These are phyloP conservation scores for Tachina lurida DNA, from an alignment of 2,888 invertebrate species.

Conservation along the genomic window DNA sequence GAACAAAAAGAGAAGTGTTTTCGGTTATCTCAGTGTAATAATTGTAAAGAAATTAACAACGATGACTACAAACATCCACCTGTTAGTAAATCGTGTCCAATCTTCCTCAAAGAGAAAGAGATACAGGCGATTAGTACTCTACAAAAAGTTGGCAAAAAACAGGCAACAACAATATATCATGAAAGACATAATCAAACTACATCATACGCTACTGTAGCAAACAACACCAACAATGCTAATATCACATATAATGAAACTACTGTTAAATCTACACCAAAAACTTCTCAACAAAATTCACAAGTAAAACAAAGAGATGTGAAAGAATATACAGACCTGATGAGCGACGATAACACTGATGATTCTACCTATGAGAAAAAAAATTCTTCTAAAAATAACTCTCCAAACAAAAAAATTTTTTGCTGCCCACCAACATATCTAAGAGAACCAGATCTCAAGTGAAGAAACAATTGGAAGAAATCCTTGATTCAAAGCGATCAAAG, in stretches of 20 bases:
- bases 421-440: no score
- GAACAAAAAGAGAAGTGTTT: neutral
- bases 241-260: neutral
- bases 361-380: no score
- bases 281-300: no score
- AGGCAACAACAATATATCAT: neutral
- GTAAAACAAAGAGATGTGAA: no score
- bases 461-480: no score
- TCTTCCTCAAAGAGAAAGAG: constrained; percentile 52
- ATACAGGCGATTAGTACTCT: constrained; percentile 52
- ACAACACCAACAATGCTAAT: neutral
- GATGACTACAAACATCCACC: constrained; percentile 19
- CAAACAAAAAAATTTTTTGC: no score
- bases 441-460: no score
- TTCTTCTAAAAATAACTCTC: no score
- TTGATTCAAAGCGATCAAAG: no score
- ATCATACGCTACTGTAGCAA: neutral
- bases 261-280: no score
- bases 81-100: constrained; percentile 27
- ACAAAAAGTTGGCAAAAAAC: constrained; percentile 45
- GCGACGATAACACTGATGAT: no score
- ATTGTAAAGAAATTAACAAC: constrained; percentile 20
- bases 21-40: neutral
- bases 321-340: no score
- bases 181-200: neutral